Evolutionary conservation across 2,888 invertebrate species (phyloP).

Genomic region (Rapana venosa): DNA sequence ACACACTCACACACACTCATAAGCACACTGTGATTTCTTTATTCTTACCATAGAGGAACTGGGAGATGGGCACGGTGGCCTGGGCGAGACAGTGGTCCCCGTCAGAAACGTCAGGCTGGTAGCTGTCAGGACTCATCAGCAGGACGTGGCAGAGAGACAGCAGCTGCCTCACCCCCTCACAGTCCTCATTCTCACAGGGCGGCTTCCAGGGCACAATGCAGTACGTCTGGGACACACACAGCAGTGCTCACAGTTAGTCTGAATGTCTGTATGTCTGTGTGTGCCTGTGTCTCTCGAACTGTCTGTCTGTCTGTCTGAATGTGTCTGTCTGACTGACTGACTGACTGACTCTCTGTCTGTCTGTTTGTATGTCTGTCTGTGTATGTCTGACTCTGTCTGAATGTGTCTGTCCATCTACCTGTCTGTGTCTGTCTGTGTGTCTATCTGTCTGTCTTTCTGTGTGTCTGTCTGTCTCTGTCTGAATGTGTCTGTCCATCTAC

Average conservation of each 20-base stretch:
- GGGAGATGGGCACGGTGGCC: conserved; percentile 47
- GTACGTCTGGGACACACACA: conserved; percentile 28
- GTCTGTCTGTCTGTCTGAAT: not conserved
- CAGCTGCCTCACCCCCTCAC: conserved; percentile 33
- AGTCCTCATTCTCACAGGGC: conserved; percentile 40
- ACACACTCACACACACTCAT: no score
- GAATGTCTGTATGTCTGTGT: not conserved
- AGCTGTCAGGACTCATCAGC: conserved; percentile 48
- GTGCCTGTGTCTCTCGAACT: not conserved
- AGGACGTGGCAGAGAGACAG: conserved; percentile 40
- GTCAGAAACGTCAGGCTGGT: conserved; percentile 17
- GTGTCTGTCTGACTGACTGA: not conserved
- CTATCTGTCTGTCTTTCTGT: not conserved
- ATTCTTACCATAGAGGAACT: conserved; percentile 46
- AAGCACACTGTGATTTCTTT: not conserved
- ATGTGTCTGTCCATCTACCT: no score
- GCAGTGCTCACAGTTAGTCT: not conserved
- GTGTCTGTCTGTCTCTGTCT: not conserved
- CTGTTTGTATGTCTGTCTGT: not conserved
- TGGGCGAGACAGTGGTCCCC: conserved; percentile 38
- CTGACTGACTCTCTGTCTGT: not conserved
- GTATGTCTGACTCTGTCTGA: not conserved
- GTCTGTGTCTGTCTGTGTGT: no score
- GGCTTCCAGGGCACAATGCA: conserved; percentile 50
- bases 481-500: no score